phyloP scores from a whole-genome alignment of 2,797 vertebrate genomes.

The Cryptoprocta ferox region DNA sequence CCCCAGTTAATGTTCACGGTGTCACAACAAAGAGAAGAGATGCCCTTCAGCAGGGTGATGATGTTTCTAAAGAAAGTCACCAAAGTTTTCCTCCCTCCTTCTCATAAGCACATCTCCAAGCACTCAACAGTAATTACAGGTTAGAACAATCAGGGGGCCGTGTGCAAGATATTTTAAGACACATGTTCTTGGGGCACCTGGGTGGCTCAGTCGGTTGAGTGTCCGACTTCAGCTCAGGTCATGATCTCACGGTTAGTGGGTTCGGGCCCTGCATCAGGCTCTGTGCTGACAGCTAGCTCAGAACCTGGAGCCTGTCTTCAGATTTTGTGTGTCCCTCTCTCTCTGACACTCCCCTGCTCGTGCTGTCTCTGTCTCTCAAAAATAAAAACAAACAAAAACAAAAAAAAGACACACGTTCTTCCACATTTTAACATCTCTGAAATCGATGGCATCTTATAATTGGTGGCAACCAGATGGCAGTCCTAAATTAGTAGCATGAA shows the following conservation, averaged over 20 bases:
- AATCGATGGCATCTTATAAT: not conserved
- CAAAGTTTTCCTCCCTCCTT: not conserved
- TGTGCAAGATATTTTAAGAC: not conserved
- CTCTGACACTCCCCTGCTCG: too few species aligned
- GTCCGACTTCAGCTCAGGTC: too few species aligned
- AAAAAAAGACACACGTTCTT: not conserved
- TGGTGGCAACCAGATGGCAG: not conserved
- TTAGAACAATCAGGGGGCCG: not conserved
- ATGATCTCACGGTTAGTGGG: too few species aligned
- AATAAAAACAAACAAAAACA: too few species aligned
- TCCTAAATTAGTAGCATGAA: not conserved
- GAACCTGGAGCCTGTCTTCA: too few species aligned
- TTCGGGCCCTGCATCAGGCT: too few species aligned
- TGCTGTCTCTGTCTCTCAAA: too few species aligned
- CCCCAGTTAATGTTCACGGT: not conserved
- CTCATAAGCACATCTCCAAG: not conserved
- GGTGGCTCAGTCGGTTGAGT: too few species aligned
- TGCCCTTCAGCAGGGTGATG: not conserved
- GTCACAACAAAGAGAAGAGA: not conserved
- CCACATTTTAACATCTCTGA: not conserved
- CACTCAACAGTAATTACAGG: not conserved
- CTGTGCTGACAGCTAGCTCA: too few species aligned
- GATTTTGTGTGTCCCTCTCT: too few species aligned
- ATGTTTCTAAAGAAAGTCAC: not conserved
- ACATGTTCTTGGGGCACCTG: not conserved